Base-by-base conservation (phyloP, 1,140 invertebrate species). In the Anagrus nilaparvatae region DNA sequence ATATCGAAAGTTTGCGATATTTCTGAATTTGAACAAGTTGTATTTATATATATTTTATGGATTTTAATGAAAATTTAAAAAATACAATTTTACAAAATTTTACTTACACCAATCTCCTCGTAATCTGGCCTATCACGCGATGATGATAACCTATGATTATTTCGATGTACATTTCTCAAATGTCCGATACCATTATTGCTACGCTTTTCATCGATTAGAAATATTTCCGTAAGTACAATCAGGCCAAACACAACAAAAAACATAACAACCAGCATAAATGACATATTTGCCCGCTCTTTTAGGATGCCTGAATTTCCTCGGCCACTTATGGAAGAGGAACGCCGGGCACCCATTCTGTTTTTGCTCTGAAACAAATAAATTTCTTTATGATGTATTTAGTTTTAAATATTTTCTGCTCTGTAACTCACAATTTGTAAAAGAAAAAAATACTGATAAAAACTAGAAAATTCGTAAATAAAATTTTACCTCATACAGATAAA, bases 191-290 rank as follows among this genome's bases (percentile, higher is more conserved):
- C 57, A 14, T 61, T 60, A 20, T 58, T 54, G 14, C 60, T 57
- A 7, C 67, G 69, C 44, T 67, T 63, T 43, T 77, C 75, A 58
- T 87, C 82, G 27, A 86, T 78, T 34, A 85, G 68, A 57, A 86
- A 77, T 47, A 85, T 78, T 66, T 89, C 85, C 25, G 85, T 87
- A 29, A 90, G 69, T 10, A 90, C 77, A 49, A 91, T 89, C 37
- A 87, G 65, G 9, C 81, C 82, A 54, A 89, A 91, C 25, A 91
- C 79, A n/a, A 78, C 82, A 58, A 90, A 87, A 61, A 91, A 90
- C 70, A 88, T 84, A 43, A 91, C 75, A 20, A 91, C 85, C 53
- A 90, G 81, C 66, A 88, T 81, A 64, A 88, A 89, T 46, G 84
- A 87, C 74, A 88, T 78, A 57, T 84, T 82, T 40, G 84, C 84